These are phyloP conservation scores for Salminus brasiliensis DNA, from an alignment of 2,113 vertebrate species.

Conservation along the genomic window DNA sequence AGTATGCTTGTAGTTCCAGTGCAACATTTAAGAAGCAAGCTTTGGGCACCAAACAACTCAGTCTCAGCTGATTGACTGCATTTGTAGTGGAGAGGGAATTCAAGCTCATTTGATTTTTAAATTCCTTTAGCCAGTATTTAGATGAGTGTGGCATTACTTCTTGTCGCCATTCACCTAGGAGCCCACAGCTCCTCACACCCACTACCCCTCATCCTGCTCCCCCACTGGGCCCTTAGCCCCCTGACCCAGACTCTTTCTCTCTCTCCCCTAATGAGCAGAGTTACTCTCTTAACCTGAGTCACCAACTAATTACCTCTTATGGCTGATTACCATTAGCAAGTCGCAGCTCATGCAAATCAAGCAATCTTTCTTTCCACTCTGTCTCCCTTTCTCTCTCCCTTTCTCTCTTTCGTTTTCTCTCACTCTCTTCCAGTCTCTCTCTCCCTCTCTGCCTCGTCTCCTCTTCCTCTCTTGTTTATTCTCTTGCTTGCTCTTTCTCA, in stretches of 20 bases:
- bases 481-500: not conserved
- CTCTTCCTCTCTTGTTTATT: not conserved
- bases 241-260: conserved; percentile 27
- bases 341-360: conserved; percentile 55
- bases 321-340: conserved; percentile 51
- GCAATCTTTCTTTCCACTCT: conserved; percentile 29
- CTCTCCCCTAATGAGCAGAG: conserved; percentile 45
- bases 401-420: not conserved
- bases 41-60: not conserved
- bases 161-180: not conserved
- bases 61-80: not conserved
- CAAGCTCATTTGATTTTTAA: too few relatives aligned
- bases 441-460: not conserved
- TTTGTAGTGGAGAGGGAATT: too few relatives aligned
- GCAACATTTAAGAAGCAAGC: too few relatives aligned
- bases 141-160: conserved; percentile 14
- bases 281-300: conserved; percentile 46
- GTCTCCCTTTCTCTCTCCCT: conserved; percentile 1
- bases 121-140: conserved; percentile 1
- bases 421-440: not conserved
- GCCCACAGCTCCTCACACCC: not conserved
- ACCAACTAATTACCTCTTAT: conserved; percentile 45
- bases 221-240: conserved; percentile 35
- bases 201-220: conserved; percentile 8
- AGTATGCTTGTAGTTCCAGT: too few relatives aligned